Base-by-base conservation (phyloP, 92 coral and sea anemone species). In the Heteractis magnifica region DNA sequence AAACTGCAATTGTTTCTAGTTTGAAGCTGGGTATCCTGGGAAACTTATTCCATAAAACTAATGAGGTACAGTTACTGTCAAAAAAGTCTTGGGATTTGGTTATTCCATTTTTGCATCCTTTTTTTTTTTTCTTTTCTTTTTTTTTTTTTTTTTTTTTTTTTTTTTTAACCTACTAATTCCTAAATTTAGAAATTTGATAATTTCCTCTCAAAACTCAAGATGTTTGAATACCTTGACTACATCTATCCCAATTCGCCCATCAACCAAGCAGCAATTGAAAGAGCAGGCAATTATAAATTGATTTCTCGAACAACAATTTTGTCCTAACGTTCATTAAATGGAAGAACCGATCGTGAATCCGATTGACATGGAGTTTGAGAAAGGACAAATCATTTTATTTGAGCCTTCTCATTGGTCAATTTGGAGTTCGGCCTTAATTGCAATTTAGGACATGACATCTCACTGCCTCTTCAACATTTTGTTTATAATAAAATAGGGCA, bases 211-310 rank as follows among this genome's bases (percentile, higher is more conserved):
- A 68, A 10, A 68, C 44, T 68, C 49, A 68, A 68, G 73, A 21
- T 68, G 73, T 68, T 68, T 68, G 73, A 21, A 68, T 4, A 68
- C 73, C 14, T 68, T 68, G 26, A 26, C 73, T 13, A 68, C 73
- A 68, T 26, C 15, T 20, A 20, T 20, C 23, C 15, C 10, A 68
- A 62, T n/a, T 68, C 49, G 23, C 12, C 73, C 73, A 68, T 8
- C 44, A 23, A 68, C 20, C 44, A 23, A 23, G 9, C 12, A 68
- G 49, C 73, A 68, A 65, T 65, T 19, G 41, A 65, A 65, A 20
- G 12, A 26, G 16, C 26, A 15, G 4, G 14, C 73, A 68, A 68
- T 68, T 68, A 68, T 13, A 68, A 26, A 68, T 20, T 68, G 73
- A 20, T 11, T 23, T 68, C 49, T 20, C 13, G 73, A 20, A 20